These are phyloP conservation scores for Cephalotes varians DNA, from an alignment of 2,888 invertebrate species.

Conservation along the genomic window DNA sequence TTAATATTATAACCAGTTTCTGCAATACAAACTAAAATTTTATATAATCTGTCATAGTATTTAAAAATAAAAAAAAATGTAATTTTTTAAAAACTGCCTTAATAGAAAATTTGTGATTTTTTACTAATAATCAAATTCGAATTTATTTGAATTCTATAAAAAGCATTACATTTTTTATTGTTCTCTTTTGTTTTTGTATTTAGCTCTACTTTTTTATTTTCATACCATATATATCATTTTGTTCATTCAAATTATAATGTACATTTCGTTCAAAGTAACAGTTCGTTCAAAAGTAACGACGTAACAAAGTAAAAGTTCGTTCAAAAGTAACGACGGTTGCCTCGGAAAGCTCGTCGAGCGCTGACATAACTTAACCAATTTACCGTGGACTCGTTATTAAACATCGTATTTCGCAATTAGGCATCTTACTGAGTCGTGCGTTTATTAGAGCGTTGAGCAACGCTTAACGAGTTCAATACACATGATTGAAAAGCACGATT, in stretches of 20 bases:
- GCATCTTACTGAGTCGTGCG: conserved; percentile 35
- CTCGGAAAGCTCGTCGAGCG: conserved; percentile 11
- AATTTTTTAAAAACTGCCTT: neutral
- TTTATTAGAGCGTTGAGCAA: conserved; percentile 49
- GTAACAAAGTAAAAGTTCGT: too few relatives aligned
- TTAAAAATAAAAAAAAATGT: neutral
- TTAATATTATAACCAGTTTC: neutral
- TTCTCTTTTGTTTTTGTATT: neutral
- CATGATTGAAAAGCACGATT: conserved; percentile 19
- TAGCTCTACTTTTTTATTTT: neutral
- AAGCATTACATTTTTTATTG: neutral
- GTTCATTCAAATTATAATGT: too few relatives aligned
- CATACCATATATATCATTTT: neutral
- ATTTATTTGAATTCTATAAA: neutral
- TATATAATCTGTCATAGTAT: neutral
- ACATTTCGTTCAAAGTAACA: too few relatives aligned
- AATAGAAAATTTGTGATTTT: neutral
- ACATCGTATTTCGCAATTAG: conserved; percentile 64
- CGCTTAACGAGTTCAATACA: conserved; percentile 33
- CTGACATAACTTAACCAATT: conserved; percentile 58
- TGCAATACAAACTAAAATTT: neutral
- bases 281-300: conserved; percentile 5
- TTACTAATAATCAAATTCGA: neutral
- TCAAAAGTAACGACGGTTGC: conserved; percentile 1
- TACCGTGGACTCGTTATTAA: conserved; percentile 28